Percentiles rank a stretch among this genome's conserved stretches.
Conservation (phyloP, 2,797 vertebrate genomes). For the Xiphorhynchus erythropygius region DNA sequence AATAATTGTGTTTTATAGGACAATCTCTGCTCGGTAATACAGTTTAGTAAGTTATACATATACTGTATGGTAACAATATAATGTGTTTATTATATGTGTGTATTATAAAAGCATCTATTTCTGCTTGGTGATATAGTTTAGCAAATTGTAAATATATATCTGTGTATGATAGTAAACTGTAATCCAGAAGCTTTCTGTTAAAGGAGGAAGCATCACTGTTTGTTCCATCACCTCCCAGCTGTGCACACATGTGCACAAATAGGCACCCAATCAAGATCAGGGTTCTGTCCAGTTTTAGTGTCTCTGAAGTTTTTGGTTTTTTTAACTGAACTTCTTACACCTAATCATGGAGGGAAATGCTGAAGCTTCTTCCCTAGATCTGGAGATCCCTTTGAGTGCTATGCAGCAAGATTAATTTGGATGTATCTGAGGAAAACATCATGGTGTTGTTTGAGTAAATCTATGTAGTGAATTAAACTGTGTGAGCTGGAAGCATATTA, state of each 20-base stretch:
- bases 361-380: fast-evolving
- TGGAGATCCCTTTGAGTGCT: neutral
- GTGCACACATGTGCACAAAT: fast-evolving
- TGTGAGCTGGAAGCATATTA: neutral
- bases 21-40: fast-evolving
- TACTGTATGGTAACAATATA: too few species aligned
- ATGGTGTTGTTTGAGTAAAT: neutral
- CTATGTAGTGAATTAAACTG: neutral
- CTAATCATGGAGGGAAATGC: fast-evolving
- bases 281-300: neutral
- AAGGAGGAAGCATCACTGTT: fast-evolving
- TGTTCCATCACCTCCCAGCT: fast-evolving
- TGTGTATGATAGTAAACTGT: fast-evolving
- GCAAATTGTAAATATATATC: neutral
- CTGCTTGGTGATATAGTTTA: neutral
- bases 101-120: neutral
- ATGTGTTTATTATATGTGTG: too few species aligned
- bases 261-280: fast-evolving
- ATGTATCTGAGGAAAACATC: neutral
- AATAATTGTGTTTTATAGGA: fast-evolving
- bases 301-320: fast-evolving
- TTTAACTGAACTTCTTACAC: neutral
- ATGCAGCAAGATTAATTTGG: neutral
- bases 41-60: neutral
- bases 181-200: fast-evolving